Percentiles rank a stretch among this genome's conserved stretches.
Evolutionary conservation across 2,113 vertebrate genomes (phyloP).

Genomic region (Xenus cinereus): DNA sequence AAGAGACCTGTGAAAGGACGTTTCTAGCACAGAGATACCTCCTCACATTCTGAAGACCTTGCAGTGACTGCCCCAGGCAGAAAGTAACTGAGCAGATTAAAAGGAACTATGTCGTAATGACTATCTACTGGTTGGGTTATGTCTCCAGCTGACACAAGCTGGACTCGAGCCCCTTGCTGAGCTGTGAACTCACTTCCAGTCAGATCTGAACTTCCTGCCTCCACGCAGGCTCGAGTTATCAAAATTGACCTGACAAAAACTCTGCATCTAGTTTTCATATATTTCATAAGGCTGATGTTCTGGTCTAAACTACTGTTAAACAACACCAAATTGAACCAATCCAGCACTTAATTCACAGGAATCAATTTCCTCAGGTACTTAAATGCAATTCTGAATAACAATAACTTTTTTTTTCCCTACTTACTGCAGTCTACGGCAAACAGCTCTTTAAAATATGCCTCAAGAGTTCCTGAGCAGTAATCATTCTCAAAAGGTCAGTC

Average conservation of each 20-base stretch:
- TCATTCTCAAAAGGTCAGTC: not conserved
- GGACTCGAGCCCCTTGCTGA: rapidly evolving
- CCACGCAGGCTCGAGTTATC: rapidly evolving
- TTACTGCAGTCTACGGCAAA: not conserved
- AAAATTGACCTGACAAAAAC: not conserved
- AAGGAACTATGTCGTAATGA: rapidly evolving
- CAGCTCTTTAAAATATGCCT: not conserved
- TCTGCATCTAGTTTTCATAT: not conserved
- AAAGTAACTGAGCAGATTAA: not conserved
- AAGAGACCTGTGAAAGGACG: too few species aligned
- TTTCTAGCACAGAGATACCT: not conserved
- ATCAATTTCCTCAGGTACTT: not conserved
- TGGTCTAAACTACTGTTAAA: not conserved
- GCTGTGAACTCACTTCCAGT: not conserved
- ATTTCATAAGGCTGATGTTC: not conserved
- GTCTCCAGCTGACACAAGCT: not conserved
- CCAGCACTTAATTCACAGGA: not conserved
- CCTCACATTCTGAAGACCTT: not conserved
- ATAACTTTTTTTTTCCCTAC: rapidly evolving
- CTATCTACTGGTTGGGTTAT: not conserved
- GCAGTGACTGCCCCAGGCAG: not conserved
- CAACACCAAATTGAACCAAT: not conserved
- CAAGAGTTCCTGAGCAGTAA: not conserved
- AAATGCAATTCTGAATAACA: not conserved
- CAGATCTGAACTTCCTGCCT: not conserved